These are phyloP conservation scores for Elymnias hypermnestra DNA, from an alignment of 1,140 invertebrate species.

Conservation along the genomic window DNA sequence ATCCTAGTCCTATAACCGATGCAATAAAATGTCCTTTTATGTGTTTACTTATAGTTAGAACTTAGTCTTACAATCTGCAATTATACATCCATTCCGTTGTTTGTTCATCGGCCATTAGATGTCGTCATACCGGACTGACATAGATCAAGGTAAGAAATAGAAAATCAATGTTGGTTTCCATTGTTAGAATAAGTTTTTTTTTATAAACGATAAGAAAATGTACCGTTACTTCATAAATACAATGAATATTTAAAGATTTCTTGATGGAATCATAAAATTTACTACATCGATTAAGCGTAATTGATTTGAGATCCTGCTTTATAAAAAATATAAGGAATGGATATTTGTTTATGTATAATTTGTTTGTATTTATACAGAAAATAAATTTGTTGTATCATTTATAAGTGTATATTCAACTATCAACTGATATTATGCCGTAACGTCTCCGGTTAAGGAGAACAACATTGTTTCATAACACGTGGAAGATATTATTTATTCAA, in stretches of 20 bases:
- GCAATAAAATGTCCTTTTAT: neutral
- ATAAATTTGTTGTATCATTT: no score
- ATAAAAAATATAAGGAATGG: no score
- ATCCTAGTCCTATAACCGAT: no score
- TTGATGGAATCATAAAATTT: no score
- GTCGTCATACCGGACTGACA: slow-evolving; percentile 9
- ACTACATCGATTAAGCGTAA: no score
- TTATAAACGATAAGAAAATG: no score
- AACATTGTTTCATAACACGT: slow-evolving; percentile 16
- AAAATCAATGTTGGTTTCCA: slow-evolving; percentile 13
- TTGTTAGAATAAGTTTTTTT: slow-evolving; percentile 2
- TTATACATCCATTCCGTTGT: slow-evolving; percentile 6
- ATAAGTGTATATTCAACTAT: neutral
- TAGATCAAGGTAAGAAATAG: slow-evolving; percentile 16
- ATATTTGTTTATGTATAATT: no score
- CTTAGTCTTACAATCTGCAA: neutral
- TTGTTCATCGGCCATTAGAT: slow-evolving; percentile 12
- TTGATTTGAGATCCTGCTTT: no score
- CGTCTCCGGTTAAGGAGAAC: slow-evolving; percentile 15
- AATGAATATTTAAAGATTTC: no score
- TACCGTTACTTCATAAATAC: no score
- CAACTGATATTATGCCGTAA: slow-evolving; percentile 14
- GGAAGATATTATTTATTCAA: slow-evolving; percentile 11
- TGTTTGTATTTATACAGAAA: no score
- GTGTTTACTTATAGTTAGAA: neutral